phyloP scores from a whole-genome alignment of 2,797 vertebrate species.

The Sebastes aleutianus region DNA sequence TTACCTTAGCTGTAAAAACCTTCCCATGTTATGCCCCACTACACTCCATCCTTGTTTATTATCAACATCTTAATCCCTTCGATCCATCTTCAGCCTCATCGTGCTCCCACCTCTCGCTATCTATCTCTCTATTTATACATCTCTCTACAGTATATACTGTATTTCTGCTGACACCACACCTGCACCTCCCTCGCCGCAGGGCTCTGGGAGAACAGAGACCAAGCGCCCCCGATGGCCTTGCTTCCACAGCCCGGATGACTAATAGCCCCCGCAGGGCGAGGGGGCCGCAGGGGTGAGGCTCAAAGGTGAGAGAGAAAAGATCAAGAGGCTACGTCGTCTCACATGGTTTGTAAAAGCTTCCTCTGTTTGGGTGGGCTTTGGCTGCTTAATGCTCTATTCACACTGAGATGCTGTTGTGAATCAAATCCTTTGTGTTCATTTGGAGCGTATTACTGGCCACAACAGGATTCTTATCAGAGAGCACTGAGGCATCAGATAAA shows the following conservation, averaged over 20 bases:
- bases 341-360: constrained; percentile 14
- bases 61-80: constrained; percentile 64
- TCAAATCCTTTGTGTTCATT: constrained; percentile 19
- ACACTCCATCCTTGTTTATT: constrained; percentile 29
- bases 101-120: constrained; percentile 33
- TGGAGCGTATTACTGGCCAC: neutral
- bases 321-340: constrained; percentile 25
- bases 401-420: neutral
- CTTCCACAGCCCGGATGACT: constrained; percentile 60
- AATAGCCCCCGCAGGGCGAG: constrained; percentile 62
- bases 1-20: neutral
- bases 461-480: constrained; percentile 14
- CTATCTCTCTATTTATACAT: constrained; percentile 69
- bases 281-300: constrained; percentile 42
- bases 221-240: constrained; percentile 50
- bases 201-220: constrained; percentile 56
- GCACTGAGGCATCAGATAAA: constrained; percentile 4
- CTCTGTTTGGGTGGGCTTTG: constrained; percentile 23
- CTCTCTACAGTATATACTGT: constrained; percentile 39
- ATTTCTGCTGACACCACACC: constrained; percentile 69
- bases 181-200: constrained; percentile 47
- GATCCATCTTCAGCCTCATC: constrained; percentile 46
- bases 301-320: constrained; percentile 46
- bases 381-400: constrained; percentile 12
- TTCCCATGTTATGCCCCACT: constrained; percentile 1